These are phyloP conservation scores for Lycaon pictus DNA, from an alignment of 2,113 vertebrate genomes.

Conservation along the genomic window DNA sequence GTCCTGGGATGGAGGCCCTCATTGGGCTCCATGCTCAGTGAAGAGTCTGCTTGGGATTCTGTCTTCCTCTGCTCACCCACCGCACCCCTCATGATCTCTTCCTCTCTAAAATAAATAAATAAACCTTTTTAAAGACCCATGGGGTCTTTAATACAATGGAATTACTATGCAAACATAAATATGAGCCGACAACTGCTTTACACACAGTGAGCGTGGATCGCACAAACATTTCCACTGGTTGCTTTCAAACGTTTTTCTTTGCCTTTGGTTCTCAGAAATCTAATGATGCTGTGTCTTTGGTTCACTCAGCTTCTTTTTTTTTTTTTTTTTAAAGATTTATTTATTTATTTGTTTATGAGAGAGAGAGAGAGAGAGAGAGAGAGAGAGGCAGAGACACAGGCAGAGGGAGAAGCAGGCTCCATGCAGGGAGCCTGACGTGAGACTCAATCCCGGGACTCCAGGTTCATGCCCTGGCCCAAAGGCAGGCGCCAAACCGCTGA, in stretches of 20 bases:
- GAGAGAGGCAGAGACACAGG: no score
- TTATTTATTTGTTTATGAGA: no score
- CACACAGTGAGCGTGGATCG: background rate
- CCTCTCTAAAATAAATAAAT: background rate
- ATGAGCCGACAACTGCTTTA: background rate
- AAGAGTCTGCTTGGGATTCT: background rate
- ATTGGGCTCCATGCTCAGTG: background rate
- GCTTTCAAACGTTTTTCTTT: background rate
- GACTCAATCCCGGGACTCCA: no score
- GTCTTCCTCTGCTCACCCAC: background rate
- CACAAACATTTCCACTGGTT: background rate
- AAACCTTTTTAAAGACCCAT: background rate
- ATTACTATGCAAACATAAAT: background rate
- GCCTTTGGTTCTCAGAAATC: background rate
- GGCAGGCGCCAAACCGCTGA: no score
- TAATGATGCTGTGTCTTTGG: background rate
- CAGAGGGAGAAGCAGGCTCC: no score
- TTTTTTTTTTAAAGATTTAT: no score
- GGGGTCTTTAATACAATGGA: background rate
- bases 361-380: no score
- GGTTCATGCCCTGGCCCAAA: no score
- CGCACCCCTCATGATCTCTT: background rate
- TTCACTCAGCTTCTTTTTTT: background rate
- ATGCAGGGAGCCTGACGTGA: no score
- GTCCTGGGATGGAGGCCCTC: background rate